These are phyloP conservation scores for Andrena trimmerana DNA, from an alignment of 2,888 invertebrate genomes.

Conservation along the genomic window DNA sequence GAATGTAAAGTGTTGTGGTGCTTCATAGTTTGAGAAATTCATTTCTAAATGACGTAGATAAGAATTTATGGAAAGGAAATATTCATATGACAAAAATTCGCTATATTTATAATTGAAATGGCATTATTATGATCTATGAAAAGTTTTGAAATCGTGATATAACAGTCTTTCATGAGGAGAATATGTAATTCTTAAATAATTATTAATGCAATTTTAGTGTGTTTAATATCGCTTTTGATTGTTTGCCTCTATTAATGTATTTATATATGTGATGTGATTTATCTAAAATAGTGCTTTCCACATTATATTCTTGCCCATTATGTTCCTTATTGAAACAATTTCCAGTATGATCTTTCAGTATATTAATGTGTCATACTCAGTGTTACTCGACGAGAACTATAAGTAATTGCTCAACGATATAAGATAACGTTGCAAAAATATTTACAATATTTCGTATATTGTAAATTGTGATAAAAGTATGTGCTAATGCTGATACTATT, in stretches of 20 bases:
- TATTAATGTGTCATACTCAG: constrained; percentile 34
- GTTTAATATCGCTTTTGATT: constrained; percentile 26
- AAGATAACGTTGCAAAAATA: constrained; percentile 50
- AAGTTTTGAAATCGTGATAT: constrained; percentile 66
- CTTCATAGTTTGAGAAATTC: constrained; percentile 57
- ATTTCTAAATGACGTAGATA: constrained; percentile 43
- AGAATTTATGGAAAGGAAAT: constrained; percentile 28
- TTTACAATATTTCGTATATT: constrained; percentile 55
- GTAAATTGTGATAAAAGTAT: constrained; percentile 66
- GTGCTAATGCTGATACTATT: constrained; percentile 35
- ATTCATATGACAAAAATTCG: constrained; percentile 42
- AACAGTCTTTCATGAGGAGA: constrained; percentile 67
- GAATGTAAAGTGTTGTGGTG: constrained; percentile 49
- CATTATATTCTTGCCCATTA: not conserved
- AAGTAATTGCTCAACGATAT: constrained; percentile 64
- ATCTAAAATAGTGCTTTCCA: constrained; percentile 15
- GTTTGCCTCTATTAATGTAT: constrained; percentile 38
- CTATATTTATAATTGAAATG: constrained; percentile 60
- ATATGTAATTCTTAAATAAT: constrained; percentile 52
- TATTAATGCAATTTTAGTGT: constrained; percentile 39
- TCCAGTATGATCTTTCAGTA: constrained; percentile 9
- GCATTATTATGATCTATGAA: constrained; percentile 57
- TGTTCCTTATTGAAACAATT: constrained; percentile 48
- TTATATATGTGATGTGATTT: constrained; percentile 13
- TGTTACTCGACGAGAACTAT: constrained; percentile 5